Evolutionary conservation across 2,113 vertebrate species (phyloP).

Genomic region (Carlito syrichta): DNA sequence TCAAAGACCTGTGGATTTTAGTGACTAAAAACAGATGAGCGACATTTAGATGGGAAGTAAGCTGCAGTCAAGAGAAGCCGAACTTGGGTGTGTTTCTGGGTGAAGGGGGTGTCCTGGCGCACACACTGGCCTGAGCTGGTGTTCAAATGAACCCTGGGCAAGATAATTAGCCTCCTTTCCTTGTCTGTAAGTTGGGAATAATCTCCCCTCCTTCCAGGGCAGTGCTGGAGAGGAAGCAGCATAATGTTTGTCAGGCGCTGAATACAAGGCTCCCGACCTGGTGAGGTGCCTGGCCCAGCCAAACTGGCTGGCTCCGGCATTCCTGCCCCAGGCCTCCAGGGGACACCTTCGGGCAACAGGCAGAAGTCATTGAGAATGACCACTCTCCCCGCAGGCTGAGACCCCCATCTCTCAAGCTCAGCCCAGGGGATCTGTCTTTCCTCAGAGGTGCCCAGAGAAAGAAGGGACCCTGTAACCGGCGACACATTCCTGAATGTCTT

Average conservation of each 20-base stretch:
- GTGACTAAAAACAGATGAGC: neutral
- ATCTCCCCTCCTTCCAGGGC: neutral
- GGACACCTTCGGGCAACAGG: neutral
- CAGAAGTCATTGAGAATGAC: neutral
- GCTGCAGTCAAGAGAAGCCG: neutral
- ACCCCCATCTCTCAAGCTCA: neutral
- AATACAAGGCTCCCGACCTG: too few relatives aligned
- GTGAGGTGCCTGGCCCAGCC: too few relatives aligned
- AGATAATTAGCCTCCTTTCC: neutral
- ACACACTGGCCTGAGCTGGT: accelerated
- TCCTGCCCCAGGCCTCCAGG: neutral
- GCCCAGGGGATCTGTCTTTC: neutral
- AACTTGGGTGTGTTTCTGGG: accelerated
- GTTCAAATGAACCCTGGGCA: neutral
- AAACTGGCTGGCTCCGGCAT: neutral
- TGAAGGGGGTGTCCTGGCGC: neutral
- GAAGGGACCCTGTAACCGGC: neutral
- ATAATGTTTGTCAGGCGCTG: accelerated
- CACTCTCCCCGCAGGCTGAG: neutral
- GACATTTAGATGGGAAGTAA: neutral
- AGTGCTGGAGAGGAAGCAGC: neutral
- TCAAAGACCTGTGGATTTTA: neutral
- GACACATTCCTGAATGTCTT: accelerated
- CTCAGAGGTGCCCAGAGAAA: neutral
- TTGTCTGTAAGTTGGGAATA: neutral